These are phyloP conservation scores for Furnarius figulus DNA, from an alignment of 2,113 vertebrate species.

Conservation along the genomic window DNA sequence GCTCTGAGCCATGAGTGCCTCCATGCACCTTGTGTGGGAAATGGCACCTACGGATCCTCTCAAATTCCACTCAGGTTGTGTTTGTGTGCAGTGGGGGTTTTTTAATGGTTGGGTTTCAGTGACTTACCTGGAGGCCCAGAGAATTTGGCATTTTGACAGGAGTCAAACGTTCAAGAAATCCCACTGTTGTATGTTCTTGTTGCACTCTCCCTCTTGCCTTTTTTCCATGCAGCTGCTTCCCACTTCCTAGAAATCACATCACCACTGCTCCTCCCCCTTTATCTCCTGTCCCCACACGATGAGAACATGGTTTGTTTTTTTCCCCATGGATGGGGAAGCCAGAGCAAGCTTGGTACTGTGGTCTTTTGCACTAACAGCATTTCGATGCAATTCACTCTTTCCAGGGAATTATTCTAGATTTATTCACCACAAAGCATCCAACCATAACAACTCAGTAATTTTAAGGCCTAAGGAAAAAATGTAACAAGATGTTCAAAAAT, in stretches of 20 bases:
- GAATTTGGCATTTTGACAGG: neutral
- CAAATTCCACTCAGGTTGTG: neutral
- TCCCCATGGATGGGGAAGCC: neutral
- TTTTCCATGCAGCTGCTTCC: neutral
- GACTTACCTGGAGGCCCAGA: neutral
- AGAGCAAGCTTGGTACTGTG: neutral
- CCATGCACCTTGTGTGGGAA: neutral
- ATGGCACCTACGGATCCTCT: neutral
- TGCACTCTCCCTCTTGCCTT: neutral
- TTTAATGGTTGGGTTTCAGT: neutral
- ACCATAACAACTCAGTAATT: constrained; percentile 68
- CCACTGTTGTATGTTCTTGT: fast-evolving
- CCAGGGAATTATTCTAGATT: constrained; percentile 71
- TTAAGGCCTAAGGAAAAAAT: constrained; percentile 65
- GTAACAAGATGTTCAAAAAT: constrained; percentile 67
- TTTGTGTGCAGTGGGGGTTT: fast-evolving
- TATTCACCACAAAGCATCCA: constrained; percentile 69
- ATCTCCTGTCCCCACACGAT: neutral
- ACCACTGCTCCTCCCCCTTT: neutral
- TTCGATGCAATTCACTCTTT: constrained; percentile 54
- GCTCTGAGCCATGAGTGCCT: neutral
- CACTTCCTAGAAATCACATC: constrained; percentile 38
- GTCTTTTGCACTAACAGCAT: constrained; percentile 19
- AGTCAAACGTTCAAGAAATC: neutral
- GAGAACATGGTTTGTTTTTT: neutral